Evolutionary conservation across 2,797 vertebrate species (phyloP).

Genomic region (Erpetoichthys calabaricus): DNA sequence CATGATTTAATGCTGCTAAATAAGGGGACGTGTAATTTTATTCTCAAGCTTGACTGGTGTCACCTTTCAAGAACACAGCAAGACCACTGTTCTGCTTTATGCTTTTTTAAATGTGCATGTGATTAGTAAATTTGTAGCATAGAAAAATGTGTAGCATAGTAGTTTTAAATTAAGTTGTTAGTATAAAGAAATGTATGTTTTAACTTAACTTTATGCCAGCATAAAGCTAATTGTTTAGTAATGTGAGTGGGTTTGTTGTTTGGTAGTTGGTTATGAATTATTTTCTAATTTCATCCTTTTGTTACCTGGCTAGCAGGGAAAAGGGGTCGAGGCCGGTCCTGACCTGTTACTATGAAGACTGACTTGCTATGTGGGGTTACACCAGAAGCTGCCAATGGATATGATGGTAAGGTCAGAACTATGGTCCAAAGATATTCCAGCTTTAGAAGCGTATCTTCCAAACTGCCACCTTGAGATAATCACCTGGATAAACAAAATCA

Average conservation of each 20-base stretch:
- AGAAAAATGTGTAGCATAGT: too few relatives aligned
- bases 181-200: too few relatives aligned
- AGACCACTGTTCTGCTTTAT: constrained; percentile 18
- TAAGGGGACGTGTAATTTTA: constrained; percentile 13
- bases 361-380: constrained; percentile 85
- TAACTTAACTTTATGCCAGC: too few relatives aligned
- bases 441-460: constrained; percentile 63
- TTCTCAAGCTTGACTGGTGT: constrained; percentile 16
- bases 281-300: constrained; percentile 93
- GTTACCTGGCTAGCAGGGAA: constrained; percentile 97
- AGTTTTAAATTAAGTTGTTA: too few relatives aligned
- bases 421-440: constrained; percentile 66
- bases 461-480: constrained; percentile 31
- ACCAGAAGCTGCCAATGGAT: constrained; percentile 75
- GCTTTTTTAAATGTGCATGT: constrained; percentile 14
- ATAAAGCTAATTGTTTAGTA: too few relatives aligned
- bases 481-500: constrained; percentile 18
- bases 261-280: constrained; percentile 42
- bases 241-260: too few relatives aligned
- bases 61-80: constrained; percentile 1
- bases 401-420: constrained; percentile 79
- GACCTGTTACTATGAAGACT: constrained; percentile 89
- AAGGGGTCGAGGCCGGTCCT: constrained; percentile 82
- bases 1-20: constrained; percentile 27
- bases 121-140: too few relatives aligned